Evolutionary conservation across 1,140 invertebrate genomes (phyloP), one percentile per base, ranked within the genome.

Genomic region (Calosoma granatense): DNA sequence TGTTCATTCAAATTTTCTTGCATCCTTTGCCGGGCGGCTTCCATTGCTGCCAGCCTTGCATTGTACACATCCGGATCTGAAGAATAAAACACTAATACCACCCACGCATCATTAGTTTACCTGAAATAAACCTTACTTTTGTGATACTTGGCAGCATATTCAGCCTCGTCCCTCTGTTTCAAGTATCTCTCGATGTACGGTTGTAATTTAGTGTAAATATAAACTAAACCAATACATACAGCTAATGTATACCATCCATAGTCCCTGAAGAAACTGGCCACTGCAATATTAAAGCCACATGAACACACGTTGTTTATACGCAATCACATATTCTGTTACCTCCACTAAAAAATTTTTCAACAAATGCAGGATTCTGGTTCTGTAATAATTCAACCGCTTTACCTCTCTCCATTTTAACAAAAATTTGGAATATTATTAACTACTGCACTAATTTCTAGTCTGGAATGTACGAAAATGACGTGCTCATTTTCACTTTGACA

Each of bases 61-160:
- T 58, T 58, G 36, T 65, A 58, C 30, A 75, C 58, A 64, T 76
- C 74, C 9, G 71, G 65, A 68, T 76, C 74, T 77, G 56, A 3
- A 60, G 15, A 53, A n/a, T n/a, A n/a, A n/a, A n/a, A n/a, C n/a
- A n/a, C n/a, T n/a, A n/a, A n/a, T n/a, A n/a, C n/a, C n/a, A n/a
- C n/a, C n/a, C n/a, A n/a, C n/a, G n/a, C n/a, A n/a, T n/a, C n/a
- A n/a, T n/a, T n/a, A n/a, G n/a, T n/a, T n/a, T n/a, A n/a, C n/a
- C n/a, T n/a, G n/a, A n/a, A n/a, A n/a, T n/a, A n/a, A n/a, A n/a
- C n/a, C 56, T 63, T 64, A 76, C 75, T 68, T 66, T 76, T 76
- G 26, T 74, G 70, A 62, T 75, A 74, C 62, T 74, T 72, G 21
- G 65, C 72, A 17, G 63, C 59, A 63, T 74, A 73, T 52, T 74